Base-by-base conservation (phyloP, 2,113 vertebrate species). In the Phylloscopus whistleri region DNA sequence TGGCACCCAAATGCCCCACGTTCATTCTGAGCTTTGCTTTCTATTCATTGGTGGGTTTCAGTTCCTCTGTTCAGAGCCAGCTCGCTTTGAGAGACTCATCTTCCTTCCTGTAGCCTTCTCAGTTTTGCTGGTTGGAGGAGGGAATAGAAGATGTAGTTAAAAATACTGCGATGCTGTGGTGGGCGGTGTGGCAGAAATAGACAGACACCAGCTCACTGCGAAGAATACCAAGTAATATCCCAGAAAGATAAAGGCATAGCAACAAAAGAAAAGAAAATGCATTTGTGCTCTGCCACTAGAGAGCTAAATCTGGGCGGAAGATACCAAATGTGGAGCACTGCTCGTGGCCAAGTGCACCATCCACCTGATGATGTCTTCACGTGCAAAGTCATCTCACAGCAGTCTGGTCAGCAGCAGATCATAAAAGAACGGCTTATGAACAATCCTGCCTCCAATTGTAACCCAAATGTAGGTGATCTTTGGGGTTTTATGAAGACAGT, bases 171-270 rank as follows among this genome's bases (percentile, higher is more conserved):
- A 79, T 92, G 88, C 83, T 33, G 16, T 28, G 92, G 95, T 96
- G 93, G 95, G 95, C 24, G 95, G 90, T 95, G 68, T 75, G 51
- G 89, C 95, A 96, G 92, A 96, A 97, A 97, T 96, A 96, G 93
- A 93, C 93, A 97, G 96, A 95, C 95, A 89, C 85, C 52, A 64
- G 95, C 89, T 95, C 85, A 9, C 76, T 95, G 92, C 1, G 0
- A 94, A 95, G 92, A 87, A 95, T 88, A 91, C 87, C 72, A 96
- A 96, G 66, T 96, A 89, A 92, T 19, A 95, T 35, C 91, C 62
- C 84, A 79, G 86, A 51, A 84, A 89, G 87, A 94, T 62, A 92
- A 89, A 93, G 66, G 75, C 90, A 94, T 84, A 49, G 92, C 87
- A 95, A 81, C 86, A 96, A 92, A 95, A 82, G 73, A 35, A 84